Percentiles rank a stretch among this genome's conserved stretches.
phyloP scores from a whole-genome alignment of 2,797 vertebrate genomes.

The Poeciliopsis gracilis region DNA sequence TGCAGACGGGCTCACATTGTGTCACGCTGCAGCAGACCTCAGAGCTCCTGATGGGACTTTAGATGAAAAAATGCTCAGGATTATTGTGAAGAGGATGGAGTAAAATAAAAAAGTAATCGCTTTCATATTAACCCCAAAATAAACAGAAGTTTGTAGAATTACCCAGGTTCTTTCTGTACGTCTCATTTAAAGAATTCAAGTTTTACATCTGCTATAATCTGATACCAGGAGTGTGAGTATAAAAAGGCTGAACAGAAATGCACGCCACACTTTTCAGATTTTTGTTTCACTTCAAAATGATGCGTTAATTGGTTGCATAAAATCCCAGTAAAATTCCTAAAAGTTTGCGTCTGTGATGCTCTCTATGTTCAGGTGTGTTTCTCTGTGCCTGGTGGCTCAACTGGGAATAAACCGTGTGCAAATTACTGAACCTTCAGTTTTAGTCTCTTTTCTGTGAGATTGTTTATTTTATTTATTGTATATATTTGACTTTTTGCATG shows the following conservation, averaged over 20 bases:
- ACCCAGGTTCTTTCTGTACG: not conserved
- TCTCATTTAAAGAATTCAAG: not conserved
- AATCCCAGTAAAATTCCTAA: not conserved
- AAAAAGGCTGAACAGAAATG: not conserved
- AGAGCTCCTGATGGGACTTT: too few relatives aligned
- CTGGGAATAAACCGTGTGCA: slow-evolving; percentile 1
- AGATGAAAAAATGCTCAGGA: not conserved
- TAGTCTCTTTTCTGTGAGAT: not conserved
- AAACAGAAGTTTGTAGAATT: too few relatives aligned
- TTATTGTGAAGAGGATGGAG: not conserved
- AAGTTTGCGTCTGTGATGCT: not conserved
- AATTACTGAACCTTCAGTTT: slow-evolving; percentile 21
- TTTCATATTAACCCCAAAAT: not conserved
- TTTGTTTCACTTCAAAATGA: not conserved
- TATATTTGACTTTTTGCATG: too few relatives aligned
- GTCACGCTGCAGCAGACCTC: not conserved
- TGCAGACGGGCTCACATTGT: too few relatives aligned
- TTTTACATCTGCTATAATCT: not conserved
- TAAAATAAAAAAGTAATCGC: not conserved
- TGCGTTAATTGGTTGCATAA: not conserved
- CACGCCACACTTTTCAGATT: not conserved
- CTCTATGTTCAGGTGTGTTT: not conserved
- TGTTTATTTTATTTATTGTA: too few relatives aligned
- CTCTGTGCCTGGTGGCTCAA: not conserved
- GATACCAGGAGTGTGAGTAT: not conserved